These are phyloP conservation scores for Leptobrachium leishanense DNA, from an alignment of 2,113 vertebrate genomes.

Conservation along the genomic window DNA sequence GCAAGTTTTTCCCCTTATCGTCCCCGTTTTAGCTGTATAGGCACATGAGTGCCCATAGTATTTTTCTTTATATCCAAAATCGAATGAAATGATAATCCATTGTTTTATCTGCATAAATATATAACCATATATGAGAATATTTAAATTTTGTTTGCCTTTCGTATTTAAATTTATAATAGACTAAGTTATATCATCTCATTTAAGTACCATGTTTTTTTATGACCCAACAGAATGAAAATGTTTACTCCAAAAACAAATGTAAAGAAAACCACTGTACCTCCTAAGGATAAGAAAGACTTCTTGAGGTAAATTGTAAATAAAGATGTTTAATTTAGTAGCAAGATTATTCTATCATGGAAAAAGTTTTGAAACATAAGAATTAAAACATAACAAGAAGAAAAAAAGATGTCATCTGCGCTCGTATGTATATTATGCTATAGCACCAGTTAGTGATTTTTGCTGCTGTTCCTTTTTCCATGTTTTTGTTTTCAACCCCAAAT, in stretches of 20 bases:
- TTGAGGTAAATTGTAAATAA: conserved; percentile 61
- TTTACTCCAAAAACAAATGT: conserved; percentile 74
- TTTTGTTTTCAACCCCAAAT: too few species aligned
- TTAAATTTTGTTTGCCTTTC: background rate
- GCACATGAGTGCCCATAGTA: too few species aligned
- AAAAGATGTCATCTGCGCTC: background rate
- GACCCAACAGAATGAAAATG: conserved; percentile 66
- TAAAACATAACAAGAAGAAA: background rate
- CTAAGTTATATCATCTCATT: background rate
- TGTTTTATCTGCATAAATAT: background rate
- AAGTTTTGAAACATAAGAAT: background rate
- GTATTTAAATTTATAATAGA: background rate
- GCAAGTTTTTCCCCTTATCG: too few species aligned
- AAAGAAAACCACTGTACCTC: conserved; percentile 55
- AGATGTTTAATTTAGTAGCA: too few species aligned
- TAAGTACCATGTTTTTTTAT: conserved; percentile 14
- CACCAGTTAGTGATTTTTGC: too few species aligned
- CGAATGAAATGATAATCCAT: too few species aligned
- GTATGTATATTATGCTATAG: too few species aligned
- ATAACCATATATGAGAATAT: conserved; percentile 3
- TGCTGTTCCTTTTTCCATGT: too few species aligned
- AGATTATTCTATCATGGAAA: too few species aligned
- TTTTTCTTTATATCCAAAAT: too few species aligned
- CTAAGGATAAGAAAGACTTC: conserved; percentile 54
- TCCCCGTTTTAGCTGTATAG: too few species aligned